Conservation (phyloP, 2,797 vertebrate genomes). For the Paramormyrops hopkinsi region DNA sequence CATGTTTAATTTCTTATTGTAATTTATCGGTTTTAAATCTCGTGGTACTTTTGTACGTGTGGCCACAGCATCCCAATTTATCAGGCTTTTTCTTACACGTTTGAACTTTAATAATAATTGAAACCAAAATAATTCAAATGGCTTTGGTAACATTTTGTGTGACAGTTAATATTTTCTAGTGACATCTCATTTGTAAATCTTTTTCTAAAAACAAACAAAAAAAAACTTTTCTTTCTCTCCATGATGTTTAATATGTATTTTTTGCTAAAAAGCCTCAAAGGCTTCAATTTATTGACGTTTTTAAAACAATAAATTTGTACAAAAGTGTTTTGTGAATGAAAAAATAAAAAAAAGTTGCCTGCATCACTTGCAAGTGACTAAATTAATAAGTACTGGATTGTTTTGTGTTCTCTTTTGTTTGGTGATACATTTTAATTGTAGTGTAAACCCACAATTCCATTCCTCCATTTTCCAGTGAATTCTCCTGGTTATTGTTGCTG, state of each 20-base stretch:
- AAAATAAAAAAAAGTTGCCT: slow-evolving; percentile 83
- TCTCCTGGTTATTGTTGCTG: background rate
- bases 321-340: slow-evolving; percentile 86
- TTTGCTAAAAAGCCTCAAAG: slow-evolving; percentile 87
- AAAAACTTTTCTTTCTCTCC: slow-evolving; percentile 70
- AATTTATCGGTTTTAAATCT: slow-evolving; percentile 52
- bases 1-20: slow-evolving; percentile 67
- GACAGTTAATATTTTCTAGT: slow-evolving; percentile 85
- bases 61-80: slow-evolving; percentile 50
- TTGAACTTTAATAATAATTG: slow-evolving; percentile 56
- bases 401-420: background rate
- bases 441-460: background rate
- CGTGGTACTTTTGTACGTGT: slow-evolving; percentile 50
- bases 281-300: slow-evolving; percentile 94
- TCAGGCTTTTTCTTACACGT: slow-evolving; percentile 58
- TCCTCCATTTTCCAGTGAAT: background rate
- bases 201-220: slow-evolving; percentile 65
- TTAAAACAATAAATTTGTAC: slow-evolving; percentile 96
- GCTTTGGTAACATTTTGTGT: slow-evolving; percentile 73
- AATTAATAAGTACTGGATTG: slow-evolving; percentile 78
- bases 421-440: background rate
- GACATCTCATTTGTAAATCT: slow-evolving; percentile 99
- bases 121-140: slow-evolving; percentile 63
- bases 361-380: slow-evolving; percentile 87
- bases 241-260: slow-evolving; percentile 88